phyloP scores from a whole-genome alignment of 2,113 vertebrate species.

The Phoxinus phoxinus region DNA sequence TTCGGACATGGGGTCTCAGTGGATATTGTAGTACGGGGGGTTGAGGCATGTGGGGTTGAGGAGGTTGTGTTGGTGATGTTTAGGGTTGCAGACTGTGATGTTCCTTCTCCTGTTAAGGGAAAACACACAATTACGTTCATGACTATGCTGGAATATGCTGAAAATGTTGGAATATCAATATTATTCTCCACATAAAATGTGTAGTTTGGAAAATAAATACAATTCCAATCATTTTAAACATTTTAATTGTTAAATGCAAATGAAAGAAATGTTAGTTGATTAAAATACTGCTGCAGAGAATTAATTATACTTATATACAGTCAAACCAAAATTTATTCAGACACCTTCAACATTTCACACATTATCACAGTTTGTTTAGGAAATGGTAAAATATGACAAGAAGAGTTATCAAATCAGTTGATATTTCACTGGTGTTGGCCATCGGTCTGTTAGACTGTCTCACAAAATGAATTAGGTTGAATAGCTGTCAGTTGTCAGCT shows the following conservation, averaged over 20 bases:
- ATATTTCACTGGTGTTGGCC: too few relatives aligned
- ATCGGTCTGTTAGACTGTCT: too few relatives aligned
- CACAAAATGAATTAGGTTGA: too few relatives aligned
- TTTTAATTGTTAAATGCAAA: not conserved
- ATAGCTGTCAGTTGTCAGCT: too few relatives aligned
- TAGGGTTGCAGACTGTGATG: rapidly evolving
- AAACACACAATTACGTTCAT: not conserved
- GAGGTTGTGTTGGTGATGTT: rapidly evolving
- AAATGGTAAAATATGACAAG: too few relatives aligned
- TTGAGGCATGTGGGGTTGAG: rapidly evolving
- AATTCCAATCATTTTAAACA: not conserved
- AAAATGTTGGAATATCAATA: not conserved
- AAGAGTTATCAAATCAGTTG: too few relatives aligned
- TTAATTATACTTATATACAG: too few relatives aligned
- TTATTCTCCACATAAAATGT: not conserved
- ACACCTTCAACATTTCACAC: too few relatives aligned
- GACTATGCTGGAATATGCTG: not conserved
- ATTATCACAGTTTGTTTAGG: too few relatives aligned
- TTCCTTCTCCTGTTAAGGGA: not conserved
- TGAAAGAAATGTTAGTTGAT: not conserved
- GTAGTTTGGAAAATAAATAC: not conserved
- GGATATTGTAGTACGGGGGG: rapidly evolving
- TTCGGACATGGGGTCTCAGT: not conserved
- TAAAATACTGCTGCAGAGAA: too few relatives aligned
- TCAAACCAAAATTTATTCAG: too few relatives aligned